These are phyloP conservation scores for Caenorhabditis zanzibari DNA, from an alignment of 2,888 invertebrate genomes.

Conservation along the genomic window DNA sequence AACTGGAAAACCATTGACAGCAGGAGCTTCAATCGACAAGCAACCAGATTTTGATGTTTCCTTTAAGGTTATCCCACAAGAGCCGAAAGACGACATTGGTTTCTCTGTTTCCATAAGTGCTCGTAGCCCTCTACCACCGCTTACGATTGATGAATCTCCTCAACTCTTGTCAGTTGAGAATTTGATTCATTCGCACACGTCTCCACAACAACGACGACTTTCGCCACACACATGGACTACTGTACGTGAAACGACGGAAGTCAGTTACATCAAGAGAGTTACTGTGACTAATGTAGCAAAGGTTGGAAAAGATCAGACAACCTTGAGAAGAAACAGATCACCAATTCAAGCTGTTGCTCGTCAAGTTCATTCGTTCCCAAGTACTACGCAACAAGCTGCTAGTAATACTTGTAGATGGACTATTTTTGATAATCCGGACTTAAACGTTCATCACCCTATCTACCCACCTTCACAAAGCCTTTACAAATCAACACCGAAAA, in stretches of 20 bases:
- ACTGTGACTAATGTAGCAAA: slow-evolving; percentile 60
- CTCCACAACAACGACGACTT: slow-evolving; percentile 68
- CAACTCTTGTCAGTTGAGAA: slow-evolving; percentile 67
- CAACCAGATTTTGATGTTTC: slow-evolving; percentile 61
- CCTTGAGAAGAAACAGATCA: slow-evolving; percentile 33
- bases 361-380: slow-evolving; percentile 50
- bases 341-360: slow-evolving; percentile 42
- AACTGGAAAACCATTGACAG: slow-evolving; percentile 1
- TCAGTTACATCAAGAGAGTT: slow-evolving; percentile 78
- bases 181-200: slow-evolving; percentile 47
- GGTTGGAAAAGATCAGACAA: slow-evolving; percentile 25
- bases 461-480: slow-evolving; percentile 69
- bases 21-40: slow-evolving; percentile 27
- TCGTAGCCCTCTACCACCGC: slow-evolving; percentile 66
- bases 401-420: slow-evolving; percentile 60
- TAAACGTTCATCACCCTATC: slow-evolving; percentile 72
- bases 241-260: slow-evolving; percentile 78
- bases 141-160: slow-evolving; percentile 60
- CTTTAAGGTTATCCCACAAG: slow-evolving; percentile 52
- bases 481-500: slow-evolving; percentile 59
- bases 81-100: slow-evolving; percentile 58
- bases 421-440: slow-evolving; percentile 61
- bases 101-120: slow-evolving; percentile 73
- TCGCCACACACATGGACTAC: slow-evolving; percentile 79
- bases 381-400: slow-evolving; percentile 29